A percentile compares a stretch with the other conserved stretches of the same genome.
phyloP scores from a whole-genome alignment of 1,140 invertebrate genomes.

The Arion vulgaris region DNA sequence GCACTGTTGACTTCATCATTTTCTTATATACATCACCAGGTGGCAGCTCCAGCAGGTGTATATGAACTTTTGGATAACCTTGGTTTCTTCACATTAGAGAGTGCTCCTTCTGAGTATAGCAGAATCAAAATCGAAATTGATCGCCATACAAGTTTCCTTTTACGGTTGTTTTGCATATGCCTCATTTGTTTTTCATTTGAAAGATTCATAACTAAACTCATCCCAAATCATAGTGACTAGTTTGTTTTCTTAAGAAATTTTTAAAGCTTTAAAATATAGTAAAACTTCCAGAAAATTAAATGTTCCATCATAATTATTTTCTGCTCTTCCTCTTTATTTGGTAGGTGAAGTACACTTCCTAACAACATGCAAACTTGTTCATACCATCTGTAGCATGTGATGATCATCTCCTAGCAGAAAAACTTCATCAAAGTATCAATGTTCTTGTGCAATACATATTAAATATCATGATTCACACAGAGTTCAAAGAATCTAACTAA shows the following conservation, averaged over 20 bases:
- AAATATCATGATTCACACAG: too few species aligned
- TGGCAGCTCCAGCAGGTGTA: constrained; percentile 62
- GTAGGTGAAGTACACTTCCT: too few species aligned
- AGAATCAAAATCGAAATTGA: constrained; percentile 33
- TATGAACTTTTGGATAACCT: constrained; percentile 68
- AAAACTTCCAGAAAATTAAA: too few species aligned
- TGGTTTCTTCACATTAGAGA: constrained; percentile 67
- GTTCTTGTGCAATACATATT: too few species aligned
- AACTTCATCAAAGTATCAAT: too few species aligned
- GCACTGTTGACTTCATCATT: neutral
- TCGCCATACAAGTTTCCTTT: constrained; percentile 35
- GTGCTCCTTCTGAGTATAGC: constrained; percentile 31
- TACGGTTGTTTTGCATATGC: constrained; percentile 34
- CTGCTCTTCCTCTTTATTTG: too few species aligned
- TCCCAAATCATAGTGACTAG: neutral
- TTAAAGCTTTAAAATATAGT: neutral
- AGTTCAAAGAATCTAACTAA: too few species aligned
- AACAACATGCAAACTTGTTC: too few species aligned
- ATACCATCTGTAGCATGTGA: too few species aligned
- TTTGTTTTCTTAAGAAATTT: neutral
- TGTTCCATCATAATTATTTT: too few species aligned
- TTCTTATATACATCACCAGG: constrained; percentile 50
- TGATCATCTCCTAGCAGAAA: too few species aligned
- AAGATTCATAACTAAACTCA: neutral
- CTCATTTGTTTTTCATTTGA: neutral